Evolutionary conservation across 2,113 vertebrate species (phyloP).

Genomic region (Nannospalax galili): DNA sequence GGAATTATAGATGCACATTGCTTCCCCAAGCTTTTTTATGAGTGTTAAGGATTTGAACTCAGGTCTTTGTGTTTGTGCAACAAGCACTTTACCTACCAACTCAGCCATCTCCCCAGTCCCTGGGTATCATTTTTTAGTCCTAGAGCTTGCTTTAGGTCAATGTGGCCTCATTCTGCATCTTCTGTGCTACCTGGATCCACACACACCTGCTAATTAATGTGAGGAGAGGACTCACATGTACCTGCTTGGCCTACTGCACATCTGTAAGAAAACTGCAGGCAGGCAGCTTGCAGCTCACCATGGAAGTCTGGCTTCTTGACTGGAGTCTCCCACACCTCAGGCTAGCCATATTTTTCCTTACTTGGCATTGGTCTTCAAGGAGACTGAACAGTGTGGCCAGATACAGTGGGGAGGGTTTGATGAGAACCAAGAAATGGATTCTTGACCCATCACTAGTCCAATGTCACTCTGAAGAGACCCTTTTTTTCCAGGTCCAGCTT

Average conservation of each 20-base stretch:
- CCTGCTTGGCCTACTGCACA: neutral
- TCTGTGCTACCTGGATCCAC: neutral
- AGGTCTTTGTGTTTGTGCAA: neutral
- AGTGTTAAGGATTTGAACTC: neutral
- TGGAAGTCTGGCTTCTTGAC: neutral
- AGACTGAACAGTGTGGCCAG: neutral
- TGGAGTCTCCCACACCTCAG: too few species aligned
- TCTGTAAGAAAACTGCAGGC: neutral
- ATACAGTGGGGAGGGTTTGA: neutral
- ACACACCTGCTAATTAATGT: neutral
- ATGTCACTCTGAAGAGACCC: neutral
- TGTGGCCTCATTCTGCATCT: neutral
- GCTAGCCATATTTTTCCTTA: neutral
- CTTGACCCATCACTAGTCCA: neutral
- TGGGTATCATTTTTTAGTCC: neutral
- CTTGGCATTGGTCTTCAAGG: neutral
- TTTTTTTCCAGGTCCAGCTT: neutral
- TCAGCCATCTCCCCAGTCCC: neutral
- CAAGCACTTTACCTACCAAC: neutral
- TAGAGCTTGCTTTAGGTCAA: neutral
- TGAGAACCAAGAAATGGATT: neutral
- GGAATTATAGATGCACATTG: neutral
- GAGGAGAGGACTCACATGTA: neutral
- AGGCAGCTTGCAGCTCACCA: neutral
- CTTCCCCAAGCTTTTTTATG: neutral